Evolutionary conservation across 2,113 vertebrate genomes (phyloP).

Genomic region (Coturnix japonica): DNA sequence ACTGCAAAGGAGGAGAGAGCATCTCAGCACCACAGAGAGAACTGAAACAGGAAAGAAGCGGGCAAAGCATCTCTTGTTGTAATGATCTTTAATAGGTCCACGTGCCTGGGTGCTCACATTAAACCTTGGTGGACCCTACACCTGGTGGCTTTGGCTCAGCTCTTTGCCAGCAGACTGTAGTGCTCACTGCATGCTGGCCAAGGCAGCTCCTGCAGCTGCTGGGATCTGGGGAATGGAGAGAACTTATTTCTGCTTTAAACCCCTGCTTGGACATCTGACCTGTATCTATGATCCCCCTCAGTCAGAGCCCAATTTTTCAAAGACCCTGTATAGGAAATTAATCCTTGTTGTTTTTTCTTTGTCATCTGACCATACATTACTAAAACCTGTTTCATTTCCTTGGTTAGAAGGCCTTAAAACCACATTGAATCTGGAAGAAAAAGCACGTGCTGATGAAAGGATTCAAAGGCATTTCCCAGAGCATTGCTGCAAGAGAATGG

Average conservation of each 20-base stretch:
- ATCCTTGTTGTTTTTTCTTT: neutral
- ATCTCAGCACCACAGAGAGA: accelerated
- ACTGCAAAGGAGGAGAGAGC: neutral
- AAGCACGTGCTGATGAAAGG: neutral
- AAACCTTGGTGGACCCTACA: neutral
- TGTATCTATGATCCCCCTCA: neutral
- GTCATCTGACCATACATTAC: accelerated
- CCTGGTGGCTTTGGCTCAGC: neutral
- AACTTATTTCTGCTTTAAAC: neutral
- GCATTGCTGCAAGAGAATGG: accelerated
- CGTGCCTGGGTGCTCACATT: accelerated
- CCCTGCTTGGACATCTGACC: neutral
- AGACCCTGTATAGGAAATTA: neutral
- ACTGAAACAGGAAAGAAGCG: neutral
- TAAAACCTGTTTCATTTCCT: neutral
- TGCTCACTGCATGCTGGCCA: accelerated
- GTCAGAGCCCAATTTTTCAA: accelerated
- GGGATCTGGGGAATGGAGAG: neutral
- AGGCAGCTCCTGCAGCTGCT: neutral
- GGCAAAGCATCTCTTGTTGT: neutral
- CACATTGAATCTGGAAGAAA: neutral
- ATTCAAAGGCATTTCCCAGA: accelerated
- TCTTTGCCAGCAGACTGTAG: neutral
- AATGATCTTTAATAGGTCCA: neutral
- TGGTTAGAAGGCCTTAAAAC: neutral